A percentile compares a stretch with the other conserved stretches of the same genome.
These are phyloP conservation scores for Euthynnus affinis DNA, from an alignment of 2,797 vertebrate genomes.

Conservation along the genomic window DNA sequence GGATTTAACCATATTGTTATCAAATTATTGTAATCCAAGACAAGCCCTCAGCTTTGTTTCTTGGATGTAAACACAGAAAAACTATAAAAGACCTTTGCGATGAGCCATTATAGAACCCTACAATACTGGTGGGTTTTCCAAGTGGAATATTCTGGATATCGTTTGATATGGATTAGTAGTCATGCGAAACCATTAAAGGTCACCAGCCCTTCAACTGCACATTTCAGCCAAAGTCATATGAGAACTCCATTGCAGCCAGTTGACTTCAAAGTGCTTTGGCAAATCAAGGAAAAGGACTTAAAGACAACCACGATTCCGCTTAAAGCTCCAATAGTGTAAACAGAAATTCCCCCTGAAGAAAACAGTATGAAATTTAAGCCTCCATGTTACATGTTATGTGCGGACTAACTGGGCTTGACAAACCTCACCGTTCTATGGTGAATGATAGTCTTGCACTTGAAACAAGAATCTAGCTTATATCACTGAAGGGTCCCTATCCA, in stretches of 20 bases:
- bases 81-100: slow-evolving; percentile 32
- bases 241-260: slow-evolving; percentile 45
- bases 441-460: slow-evolving; percentile 16
- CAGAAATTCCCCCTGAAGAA: slow-evolving; percentile 27
- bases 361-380: slow-evolving; percentile 40
- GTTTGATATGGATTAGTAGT: slow-evolving; percentile 60
- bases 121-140: slow-evolving; percentile 33
- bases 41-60: slow-evolving; percentile 6
- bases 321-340: slow-evolving; percentile 35
- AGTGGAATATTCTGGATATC: slow-evolving; percentile 45
- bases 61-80: slow-evolving; percentile 31
- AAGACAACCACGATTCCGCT: slow-evolving; percentile 49
- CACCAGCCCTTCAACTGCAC: slow-evolving; percentile 25
- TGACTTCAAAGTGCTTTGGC: slow-evolving; percentile 44
- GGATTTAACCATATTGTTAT: not conserved
- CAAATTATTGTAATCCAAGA: slow-evolving; percentile 11
- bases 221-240: slow-evolving; percentile 45
- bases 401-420: slow-evolving; percentile 12
- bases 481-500: slow-evolving; percentile 29
- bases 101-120: slow-evolving; percentile 20
- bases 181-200: slow-evolving; percentile 39
- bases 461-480: not conserved
- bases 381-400: slow-evolving; percentile 15
- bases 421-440: not conserved
- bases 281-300: slow-evolving; percentile 40